Evolutionary conservation across 2,888 invertebrate species (phyloP).

Genomic region (Tenthredo amoena): DNA sequence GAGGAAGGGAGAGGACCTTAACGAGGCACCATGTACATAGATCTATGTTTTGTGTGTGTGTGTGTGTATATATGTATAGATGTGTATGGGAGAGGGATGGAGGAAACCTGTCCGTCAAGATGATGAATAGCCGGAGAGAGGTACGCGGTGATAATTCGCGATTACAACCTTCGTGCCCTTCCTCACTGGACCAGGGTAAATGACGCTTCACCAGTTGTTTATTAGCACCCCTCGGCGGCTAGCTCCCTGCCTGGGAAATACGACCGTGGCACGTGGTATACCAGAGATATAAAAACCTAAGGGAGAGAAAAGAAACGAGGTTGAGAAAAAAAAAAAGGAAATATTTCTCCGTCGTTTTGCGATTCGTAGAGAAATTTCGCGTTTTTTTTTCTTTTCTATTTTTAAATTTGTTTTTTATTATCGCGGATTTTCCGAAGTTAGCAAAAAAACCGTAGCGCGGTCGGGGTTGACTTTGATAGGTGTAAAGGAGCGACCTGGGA

Average conservation of each 20-base stretch:
- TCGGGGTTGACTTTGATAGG: slow-evolving; percentile 11
- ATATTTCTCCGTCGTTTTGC: background rate
- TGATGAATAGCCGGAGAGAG: slow-evolving; percentile 69
- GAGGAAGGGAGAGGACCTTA: background rate
- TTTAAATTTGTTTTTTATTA: too few relatives aligned
- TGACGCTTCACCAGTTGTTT: slow-evolving; percentile 61
- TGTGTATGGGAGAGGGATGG: background rate
- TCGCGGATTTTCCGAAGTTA: slow-evolving; percentile 33
- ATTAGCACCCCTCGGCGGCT: slow-evolving; percentile 56
- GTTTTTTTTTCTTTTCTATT: too few relatives aligned
- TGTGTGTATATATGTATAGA: background rate
- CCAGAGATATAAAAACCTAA: background rate
- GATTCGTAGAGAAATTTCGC: too few relatives aligned
- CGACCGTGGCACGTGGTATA: background rate
- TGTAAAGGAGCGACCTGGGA: slow-evolving; percentile 74
- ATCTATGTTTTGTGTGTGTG: background rate
- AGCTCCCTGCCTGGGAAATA: background rate
- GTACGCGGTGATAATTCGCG: slow-evolving; percentile 61
- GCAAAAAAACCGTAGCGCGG: slow-evolving; percentile 45
- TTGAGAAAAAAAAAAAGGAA: background rate
- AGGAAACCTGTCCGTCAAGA: slow-evolving; percentile 66
- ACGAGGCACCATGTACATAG: background rate
- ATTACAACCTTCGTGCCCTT: slow-evolving; percentile 57
- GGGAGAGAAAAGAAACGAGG: background rate
- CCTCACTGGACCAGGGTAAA: slow-evolving; percentile 54